Percentiles rank a stretch among this genome's conserved stretches.
phyloP scores from a whole-genome alignment of 2,888 invertebrate genomes.

The Oxystoma pomonae region DNA sequence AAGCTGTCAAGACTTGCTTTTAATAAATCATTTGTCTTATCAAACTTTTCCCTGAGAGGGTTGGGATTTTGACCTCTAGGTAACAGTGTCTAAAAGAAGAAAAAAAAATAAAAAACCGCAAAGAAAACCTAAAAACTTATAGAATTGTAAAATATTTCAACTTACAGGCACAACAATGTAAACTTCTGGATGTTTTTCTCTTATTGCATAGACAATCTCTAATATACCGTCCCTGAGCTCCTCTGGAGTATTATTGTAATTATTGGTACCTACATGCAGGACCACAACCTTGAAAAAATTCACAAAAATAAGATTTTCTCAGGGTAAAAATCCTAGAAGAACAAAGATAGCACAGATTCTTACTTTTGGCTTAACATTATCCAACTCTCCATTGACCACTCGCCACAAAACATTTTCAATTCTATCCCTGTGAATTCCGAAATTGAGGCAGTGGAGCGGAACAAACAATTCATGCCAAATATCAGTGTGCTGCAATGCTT shows the following conservation, averaged over 20 bases:
- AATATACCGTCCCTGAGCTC: constrained; percentile 78
- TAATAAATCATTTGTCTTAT: constrained; percentile 69
- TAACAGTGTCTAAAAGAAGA: constrained; percentile 68
- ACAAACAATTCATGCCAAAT: constrained; percentile 89
- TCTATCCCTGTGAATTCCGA: constrained; percentile 84
- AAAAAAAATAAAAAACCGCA: not conserved
- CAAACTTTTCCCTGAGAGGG: constrained; percentile 70
- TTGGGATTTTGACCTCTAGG: constrained; percentile 87
- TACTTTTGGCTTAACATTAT: constrained; percentile 85
- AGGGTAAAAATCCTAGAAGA: not conserved
- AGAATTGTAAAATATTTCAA: constrained; percentile 33
- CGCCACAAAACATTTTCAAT: constrained; percentile 90
- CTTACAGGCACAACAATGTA: constrained; percentile 83
- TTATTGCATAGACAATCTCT: constrained; percentile 70
- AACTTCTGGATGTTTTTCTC: constrained; percentile 72
- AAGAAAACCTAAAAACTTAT: constrained; percentile 1
- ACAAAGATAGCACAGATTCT: not conserved
- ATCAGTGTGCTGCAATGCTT: constrained; percentile 77
- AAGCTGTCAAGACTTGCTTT: constrained; percentile 58
- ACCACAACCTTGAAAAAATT: constrained; percentile 66
- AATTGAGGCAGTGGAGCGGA: constrained; percentile 87
- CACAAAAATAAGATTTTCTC: constrained; percentile 1
- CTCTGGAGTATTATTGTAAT: constrained; percentile 73
- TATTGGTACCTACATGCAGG: constrained; percentile 85
- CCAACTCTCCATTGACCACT: constrained; percentile 83